phyloP scores from a whole-genome alignment of 2,888 invertebrate species.

The Lasioglossum zephyrum region DNA sequence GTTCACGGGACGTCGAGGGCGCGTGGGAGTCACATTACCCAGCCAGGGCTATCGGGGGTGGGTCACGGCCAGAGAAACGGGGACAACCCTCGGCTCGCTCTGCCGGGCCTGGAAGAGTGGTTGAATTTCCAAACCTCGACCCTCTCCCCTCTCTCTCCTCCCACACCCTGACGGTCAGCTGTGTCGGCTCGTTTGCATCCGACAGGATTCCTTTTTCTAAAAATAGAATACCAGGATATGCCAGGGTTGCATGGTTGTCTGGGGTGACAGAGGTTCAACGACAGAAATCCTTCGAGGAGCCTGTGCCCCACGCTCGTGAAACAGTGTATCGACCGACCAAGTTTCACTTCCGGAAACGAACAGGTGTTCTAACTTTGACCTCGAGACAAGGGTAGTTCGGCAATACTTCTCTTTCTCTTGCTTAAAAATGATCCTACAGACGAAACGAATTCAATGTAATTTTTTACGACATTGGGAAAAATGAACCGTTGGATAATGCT shows the following conservation, averaged over 20 bases:
- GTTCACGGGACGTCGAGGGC: slow-evolving; percentile 16
- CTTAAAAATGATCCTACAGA: fast-evolving
- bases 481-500: no score
- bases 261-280: slow-evolving; percentile 35
- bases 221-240: slow-evolving; percentile 28
- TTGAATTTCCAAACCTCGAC: slow-evolving; percentile 34
- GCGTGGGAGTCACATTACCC: slow-evolving; percentile 50
- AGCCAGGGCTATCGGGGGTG: slow-evolving; percentile 72
- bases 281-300: slow-evolving; percentile 28
- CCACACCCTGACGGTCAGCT: slow-evolving; percentile 32
- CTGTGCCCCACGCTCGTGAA: not conserved
- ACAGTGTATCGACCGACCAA: not conserved
- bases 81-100: slow-evolving; percentile 74
- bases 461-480: no score
- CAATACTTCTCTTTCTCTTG: not conserved
- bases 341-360: not conserved
- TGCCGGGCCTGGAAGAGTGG: slow-evolving; percentile 54
- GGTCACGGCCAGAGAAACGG: slow-evolving; percentile 83
- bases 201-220: slow-evolving; percentile 40
- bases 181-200: slow-evolving; percentile 17
- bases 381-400: not conserved
- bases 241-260: not conserved
- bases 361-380: not conserved
- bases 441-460: no score
- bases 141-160: not conserved